Evolutionary conservation across 2,797 vertebrate genomes (phyloP).

Genomic region (Enteromius argenteus): DNA sequence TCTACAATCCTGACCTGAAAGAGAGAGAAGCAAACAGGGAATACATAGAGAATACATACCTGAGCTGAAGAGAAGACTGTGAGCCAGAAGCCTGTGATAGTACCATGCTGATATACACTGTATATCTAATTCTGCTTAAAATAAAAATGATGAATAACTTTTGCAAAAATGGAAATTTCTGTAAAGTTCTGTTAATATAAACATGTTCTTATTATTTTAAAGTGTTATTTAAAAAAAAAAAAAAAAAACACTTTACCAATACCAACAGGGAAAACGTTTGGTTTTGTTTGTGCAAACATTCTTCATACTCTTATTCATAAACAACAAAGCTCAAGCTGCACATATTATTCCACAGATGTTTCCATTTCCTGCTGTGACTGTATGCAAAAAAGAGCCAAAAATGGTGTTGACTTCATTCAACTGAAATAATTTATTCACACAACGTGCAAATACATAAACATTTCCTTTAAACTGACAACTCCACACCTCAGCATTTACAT

Average conservation of each 20-base stretch:
- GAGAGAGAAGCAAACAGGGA: neutral
- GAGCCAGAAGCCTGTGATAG: neutral
- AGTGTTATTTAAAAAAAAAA: neutral
- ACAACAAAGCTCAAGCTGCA: neutral
- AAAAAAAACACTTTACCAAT: neutral
- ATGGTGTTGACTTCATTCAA: neutral
- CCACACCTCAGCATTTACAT: slow-evolving; percentile 44
- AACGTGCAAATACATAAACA: slow-evolving; percentile 2
- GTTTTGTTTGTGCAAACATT: neutral
- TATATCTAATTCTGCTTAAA: neutral
- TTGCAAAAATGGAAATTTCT: neutral
- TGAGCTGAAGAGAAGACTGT: neutral
- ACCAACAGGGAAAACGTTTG: neutral
- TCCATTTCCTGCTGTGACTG: slow-evolving; percentile 16
- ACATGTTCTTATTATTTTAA: neutral
- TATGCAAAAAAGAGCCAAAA: slow-evolving; percentile 12
- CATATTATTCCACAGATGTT: neutral
- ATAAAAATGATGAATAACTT: neutral
- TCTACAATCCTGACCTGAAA: slow-evolving; percentile 1
- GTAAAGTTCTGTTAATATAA: neutral
- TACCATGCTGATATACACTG: neutral
- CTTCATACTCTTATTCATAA: neutral
- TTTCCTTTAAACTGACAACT: slow-evolving; percentile 51
- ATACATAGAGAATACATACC: neutral
- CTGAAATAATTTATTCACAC: neutral